Percentiles rank a stretch among this genome's conserved stretches.
phyloP scores from a whole-genome alignment of 2,888 invertebrate genomes.

The Drosophila tripunctata region DNA sequence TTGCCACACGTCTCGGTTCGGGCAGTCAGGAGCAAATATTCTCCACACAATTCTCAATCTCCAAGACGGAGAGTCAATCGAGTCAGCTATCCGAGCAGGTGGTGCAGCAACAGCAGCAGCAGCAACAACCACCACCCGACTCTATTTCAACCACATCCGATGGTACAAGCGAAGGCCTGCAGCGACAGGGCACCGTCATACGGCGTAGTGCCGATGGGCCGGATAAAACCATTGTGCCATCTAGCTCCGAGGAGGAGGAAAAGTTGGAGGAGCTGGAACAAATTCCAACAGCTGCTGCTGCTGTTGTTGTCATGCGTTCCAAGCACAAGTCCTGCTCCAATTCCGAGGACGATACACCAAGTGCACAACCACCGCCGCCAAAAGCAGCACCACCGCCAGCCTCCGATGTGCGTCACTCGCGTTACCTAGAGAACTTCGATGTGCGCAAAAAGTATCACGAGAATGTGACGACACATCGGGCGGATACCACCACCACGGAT shows the following conservation, averaged over 20 bases:
- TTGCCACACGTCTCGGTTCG: slow-evolving; percentile 88
- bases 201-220: slow-evolving; percentile 69
- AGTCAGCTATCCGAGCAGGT: slow-evolving; percentile 86
- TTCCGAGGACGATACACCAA: slow-evolving; percentile 80
- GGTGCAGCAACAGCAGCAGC: too few species aligned
- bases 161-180: slow-evolving; percentile 63
- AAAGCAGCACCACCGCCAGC: slow-evolving; percentile 20
- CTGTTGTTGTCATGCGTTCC: slow-evolving; percentile 74
- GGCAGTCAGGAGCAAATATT: slow-evolving; percentile 89
- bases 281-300: slow-evolving; percentile 34
- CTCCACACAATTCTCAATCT: slow-evolving; percentile 87
- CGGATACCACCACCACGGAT: neutral
- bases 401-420: slow-evolving; percentile 80
- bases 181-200: slow-evolving; percentile 82
- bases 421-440: slow-evolving; percentile 83
- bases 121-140: slow-evolving; percentile 79
- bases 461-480: slow-evolving; percentile 59
- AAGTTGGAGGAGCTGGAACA: too few species aligned
- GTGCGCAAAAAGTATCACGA: slow-evolving; percentile 82
- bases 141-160: slow-evolving; percentile 59
- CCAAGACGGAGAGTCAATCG: slow-evolving; percentile 87
- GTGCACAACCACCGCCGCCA: slow-evolving; percentile 20
- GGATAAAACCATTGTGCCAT: slow-evolving; percentile 36
- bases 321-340: slow-evolving; percentile 81
- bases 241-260: slow-evolving; percentile 83